Evolutionary conservation across 2,888 invertebrate genomes (phyloP).

Genomic region (Oscheius sp.): DNA sequence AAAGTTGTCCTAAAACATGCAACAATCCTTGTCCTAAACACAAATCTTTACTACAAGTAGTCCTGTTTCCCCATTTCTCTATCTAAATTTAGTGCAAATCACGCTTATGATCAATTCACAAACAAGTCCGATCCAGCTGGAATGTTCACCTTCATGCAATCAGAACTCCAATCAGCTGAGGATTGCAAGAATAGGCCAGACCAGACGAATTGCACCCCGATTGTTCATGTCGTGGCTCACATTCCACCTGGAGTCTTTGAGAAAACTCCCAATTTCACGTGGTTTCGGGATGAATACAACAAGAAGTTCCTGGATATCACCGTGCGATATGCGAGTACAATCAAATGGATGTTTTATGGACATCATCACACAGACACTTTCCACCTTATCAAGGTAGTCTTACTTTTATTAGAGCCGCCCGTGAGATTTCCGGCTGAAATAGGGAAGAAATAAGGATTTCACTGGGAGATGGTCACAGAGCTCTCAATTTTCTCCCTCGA

Average conservation of each 20-base stretch:
- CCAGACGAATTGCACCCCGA: slow-evolving; percentile 36
- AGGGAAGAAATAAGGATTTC: neutral
- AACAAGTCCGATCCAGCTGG: slow-evolving; percentile 61
- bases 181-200: slow-evolving; percentile 31
- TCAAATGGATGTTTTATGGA: slow-evolving; percentile 71
- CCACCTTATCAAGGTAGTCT: slow-evolving; percentile 61
- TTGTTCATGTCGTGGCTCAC: slow-evolving; percentile 65
- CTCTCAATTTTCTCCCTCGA: neutral
- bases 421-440: too few species aligned
- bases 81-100: slow-evolving; percentile 40
- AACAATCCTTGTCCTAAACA: slow-evolving; percentile 62
- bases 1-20: slow-evolving; percentile 42
- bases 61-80: neutral
- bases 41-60: slow-evolving; percentile 65
- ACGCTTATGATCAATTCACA: slow-evolving; percentile 53
- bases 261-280: slow-evolving; percentile 64
- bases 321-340: slow-evolving; percentile 66
- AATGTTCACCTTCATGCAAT: slow-evolving; percentile 63
- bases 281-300: slow-evolving; percentile 71
- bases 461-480: neutral
- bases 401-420: too few species aligned
- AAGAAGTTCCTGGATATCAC: slow-evolving; percentile 67
- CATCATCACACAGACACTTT: slow-evolving; percentile 71
- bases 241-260: slow-evolving; percentile 70
- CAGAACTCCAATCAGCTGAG: slow-evolving; percentile 46